These are phyloP conservation scores for Lophotriccus pileatus DNA, from an alignment of 2,797 vertebrate species.

Conservation along the genomic window DNA sequence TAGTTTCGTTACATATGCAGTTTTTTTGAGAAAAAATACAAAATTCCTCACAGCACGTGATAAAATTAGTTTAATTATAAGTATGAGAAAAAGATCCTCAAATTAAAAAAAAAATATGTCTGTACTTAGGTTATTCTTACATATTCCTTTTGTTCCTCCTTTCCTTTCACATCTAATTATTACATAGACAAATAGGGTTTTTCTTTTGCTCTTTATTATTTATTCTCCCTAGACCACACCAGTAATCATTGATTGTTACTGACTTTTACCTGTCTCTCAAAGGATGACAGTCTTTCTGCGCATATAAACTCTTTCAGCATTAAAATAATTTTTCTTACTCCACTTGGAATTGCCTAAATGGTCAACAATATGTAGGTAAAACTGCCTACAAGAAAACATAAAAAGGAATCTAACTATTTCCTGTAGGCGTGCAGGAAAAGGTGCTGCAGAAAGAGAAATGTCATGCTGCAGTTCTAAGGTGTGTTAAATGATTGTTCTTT, in stretches of 20 bases:
- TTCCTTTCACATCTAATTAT: not conserved
- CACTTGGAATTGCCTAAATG: not conserved
- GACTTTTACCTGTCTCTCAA: not conserved
- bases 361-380: not conserved
- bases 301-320: not conserved
- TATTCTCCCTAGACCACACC: not conserved
- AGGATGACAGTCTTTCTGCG: not conserved
- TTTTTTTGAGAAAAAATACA: not conserved
- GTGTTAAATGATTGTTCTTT: accelerated
- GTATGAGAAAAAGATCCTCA: not conserved
- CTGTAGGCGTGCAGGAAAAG: not conserved
- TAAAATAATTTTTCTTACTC: not conserved
- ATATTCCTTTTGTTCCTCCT: not conserved
- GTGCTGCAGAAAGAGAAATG: not conserved
- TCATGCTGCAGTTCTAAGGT: not conserved
- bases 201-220: not conserved
- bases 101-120: not conserved
- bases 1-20: not conserved
- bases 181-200: not conserved
- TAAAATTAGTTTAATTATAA: not conserved
- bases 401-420: not conserved
- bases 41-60: not conserved
- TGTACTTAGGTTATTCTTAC: not conserved
- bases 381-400: not conserved
- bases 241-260: not conserved